These are phyloP conservation scores for Drosophila ironensis DNA, from an alignment of 1,140 invertebrate species.

Conservation along the genomic window DNA sequence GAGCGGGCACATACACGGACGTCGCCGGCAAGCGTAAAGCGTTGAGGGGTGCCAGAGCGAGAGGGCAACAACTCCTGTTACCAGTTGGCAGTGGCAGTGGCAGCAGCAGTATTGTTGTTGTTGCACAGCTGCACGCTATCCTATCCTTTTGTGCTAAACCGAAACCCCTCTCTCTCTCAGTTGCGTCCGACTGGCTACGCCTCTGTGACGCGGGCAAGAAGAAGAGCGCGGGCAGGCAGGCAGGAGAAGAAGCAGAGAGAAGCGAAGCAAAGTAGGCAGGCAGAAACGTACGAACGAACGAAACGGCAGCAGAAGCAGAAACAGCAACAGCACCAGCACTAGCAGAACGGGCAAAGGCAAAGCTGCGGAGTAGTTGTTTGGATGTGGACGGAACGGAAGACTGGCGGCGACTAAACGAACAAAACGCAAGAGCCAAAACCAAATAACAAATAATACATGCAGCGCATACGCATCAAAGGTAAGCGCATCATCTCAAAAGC, in stretches of 20 bases:
- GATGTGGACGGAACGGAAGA: slow-evolving; percentile 76
- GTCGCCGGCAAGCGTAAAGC: slow-evolving; percentile 45
- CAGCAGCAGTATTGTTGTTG: too few species aligned
- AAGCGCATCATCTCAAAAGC: background rate
- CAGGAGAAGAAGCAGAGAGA: slow-evolving; percentile 20
- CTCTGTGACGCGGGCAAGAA: slow-evolving; percentile 25
- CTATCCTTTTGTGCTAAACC: slow-evolving; percentile 19
- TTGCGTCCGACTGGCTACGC: slow-evolving; percentile 26
- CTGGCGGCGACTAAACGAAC: slow-evolving; percentile 76
- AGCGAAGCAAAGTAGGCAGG: slow-evolving; percentile 21
- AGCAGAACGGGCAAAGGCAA: slow-evolving; percentile 28
- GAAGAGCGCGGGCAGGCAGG: background rate
- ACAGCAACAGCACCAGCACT: background rate
- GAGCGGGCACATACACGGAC: slow-evolving; percentile 49
- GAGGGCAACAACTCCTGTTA: slow-evolving; percentile 25
- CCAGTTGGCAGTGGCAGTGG: slow-evolving; percentile 17
- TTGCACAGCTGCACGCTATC: slow-evolving; percentile 34
- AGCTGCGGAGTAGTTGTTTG: slow-evolving; percentile 72
- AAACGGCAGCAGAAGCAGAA: background rate
- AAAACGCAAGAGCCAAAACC: slow-evolving; percentile 29
- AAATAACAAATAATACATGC: slow-evolving; percentile 21
- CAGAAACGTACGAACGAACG: slow-evolving; percentile 8
- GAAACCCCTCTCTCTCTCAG: slow-evolving; percentile 11
- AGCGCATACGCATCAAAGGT: slow-evolving; percentile 15
- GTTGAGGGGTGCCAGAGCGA: slow-evolving; percentile 48